These are phyloP conservation scores for Drosophila repletoides DNA, from an alignment of 1,140 invertebrate genomes.

Conservation along the genomic window DNA sequence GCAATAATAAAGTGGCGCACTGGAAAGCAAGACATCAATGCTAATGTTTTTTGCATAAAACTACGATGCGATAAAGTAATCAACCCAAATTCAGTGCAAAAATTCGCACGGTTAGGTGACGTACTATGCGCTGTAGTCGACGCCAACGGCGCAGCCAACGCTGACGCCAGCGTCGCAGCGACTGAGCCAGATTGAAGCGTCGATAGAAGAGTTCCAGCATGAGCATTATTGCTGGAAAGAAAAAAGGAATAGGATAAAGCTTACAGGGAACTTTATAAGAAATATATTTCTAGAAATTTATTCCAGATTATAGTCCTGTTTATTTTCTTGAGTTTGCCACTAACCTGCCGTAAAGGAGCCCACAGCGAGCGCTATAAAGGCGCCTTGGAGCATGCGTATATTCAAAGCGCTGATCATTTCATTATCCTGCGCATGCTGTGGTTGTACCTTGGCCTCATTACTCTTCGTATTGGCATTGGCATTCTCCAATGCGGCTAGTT, in stretches of 20 bases:
- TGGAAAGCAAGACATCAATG: conserved; percentile 23
- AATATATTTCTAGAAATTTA: too few species aligned
- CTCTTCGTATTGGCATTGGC: conserved; percentile 51
- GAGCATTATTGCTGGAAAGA: conserved; percentile 20
- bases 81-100: conserved; percentile 51
- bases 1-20: conserved; percentile 8
- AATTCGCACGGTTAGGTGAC: conserved; percentile 52
- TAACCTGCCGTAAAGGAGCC: conserved; percentile 82
- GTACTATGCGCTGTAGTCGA: conserved; percentile 19
- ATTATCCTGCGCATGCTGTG: conserved; percentile 29
- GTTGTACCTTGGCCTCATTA: conserved; percentile 9
- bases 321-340: too few species aligned
- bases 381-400: conserved; percentile 86
- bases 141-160: conserved; percentile 42
- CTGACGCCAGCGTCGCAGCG: conserved; percentile 13
- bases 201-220: conserved; percentile 41
- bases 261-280: neutral
- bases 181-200: conserved; percentile 11
- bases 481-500: conserved; percentile 35
- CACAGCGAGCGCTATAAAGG: conserved; percentile 86
- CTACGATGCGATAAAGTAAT: conserved; percentile 31
- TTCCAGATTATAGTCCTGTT: too few species aligned
- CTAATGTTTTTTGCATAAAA: conserved; percentile 32
- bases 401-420: conserved; percentile 84
- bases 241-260: neutral